Evolutionary conservation across 2,113 vertebrate species (phyloP), one percentile per base, ranked within the genome.

Genomic region (Kryptolebias marmoratus): DNA sequence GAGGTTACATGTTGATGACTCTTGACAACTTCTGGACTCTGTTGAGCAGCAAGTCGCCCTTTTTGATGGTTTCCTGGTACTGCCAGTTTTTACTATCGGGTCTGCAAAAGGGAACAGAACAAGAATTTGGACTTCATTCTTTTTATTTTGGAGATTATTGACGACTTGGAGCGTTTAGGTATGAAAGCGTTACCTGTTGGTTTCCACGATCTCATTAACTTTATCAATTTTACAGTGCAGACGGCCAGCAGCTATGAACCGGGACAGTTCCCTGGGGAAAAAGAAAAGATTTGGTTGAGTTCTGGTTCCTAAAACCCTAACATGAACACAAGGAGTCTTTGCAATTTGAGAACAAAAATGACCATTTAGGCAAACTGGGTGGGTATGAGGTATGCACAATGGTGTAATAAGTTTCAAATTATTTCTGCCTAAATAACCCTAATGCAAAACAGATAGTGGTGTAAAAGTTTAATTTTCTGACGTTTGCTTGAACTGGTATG

Each of bases 41-140:
- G 90, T 99, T 99, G 83, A 99, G 93, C 87, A 98, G 94, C 89
- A 99, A 87, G 83, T 99, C 97, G 52, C 98, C 97, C 90, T 97
- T 99, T 94, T 99, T 99, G 92, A 99, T 99, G 79, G 95, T 99
- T 93, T 99, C 97, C 90, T 99, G 98, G 91, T 98, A 98, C 90
- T 99, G 98, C 98, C 98, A 99, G 85, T 99, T 99, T 95, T 99
- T 99, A 91, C 97, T 99, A 73, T 99, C 98, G 2, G 98, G 97
- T 92, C 97, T 99, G 75, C 0, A 69, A 31, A 48, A 87, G 90
- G 79, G 80, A 89, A 79, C 80, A 50, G 69, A 30, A 57, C 36
- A 88, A 89, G 79, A 0, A 13, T 28, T 50, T 45, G 60, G 12
- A 30, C 8, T 27, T 70, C 2, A 65, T 4, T 36, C 36, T 7